Percentiles rank a stretch among this genome's conserved stretches.
Evolutionary conservation across 30 jellyfish, hydroid and myxozoan genomes (phyloP).

Genomic region (Mastigias papua): DNA sequence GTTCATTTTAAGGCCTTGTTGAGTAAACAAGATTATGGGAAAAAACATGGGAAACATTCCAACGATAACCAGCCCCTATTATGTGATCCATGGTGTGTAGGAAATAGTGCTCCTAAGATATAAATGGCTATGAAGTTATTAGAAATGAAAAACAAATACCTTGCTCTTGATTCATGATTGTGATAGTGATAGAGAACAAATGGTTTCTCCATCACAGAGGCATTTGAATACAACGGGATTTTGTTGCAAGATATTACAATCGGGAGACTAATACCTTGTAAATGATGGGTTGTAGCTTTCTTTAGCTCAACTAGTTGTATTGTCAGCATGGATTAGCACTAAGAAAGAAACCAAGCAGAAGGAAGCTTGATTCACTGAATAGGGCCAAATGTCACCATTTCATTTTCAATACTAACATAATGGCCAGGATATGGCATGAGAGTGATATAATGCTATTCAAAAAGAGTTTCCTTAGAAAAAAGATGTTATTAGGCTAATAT

Average conservation of each 20-base stretch:
- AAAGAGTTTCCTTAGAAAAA: background rate
- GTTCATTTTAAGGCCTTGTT: background rate
- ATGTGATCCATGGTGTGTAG: background rate
- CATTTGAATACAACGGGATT: background rate
- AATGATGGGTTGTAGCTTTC: background rate
- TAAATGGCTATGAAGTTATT: background rate
- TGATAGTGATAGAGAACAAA: background rate
- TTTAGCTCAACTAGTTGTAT: background rate
- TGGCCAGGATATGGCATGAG: background rate
- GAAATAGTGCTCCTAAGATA: background rate
- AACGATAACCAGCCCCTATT: background rate
- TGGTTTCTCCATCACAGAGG: background rate
- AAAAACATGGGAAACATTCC: background rate
- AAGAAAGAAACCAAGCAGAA: background rate
- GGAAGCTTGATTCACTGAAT: background rate
- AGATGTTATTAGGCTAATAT: background rate
- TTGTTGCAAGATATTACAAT: background rate
- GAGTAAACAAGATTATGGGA: background rate
- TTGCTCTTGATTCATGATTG: background rate
- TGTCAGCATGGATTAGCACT: background rate
- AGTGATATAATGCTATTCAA: background rate
- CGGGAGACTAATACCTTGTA: background rate
- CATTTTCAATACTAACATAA: background rate
- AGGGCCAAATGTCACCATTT: background rate
- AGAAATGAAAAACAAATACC: background rate